Evolutionary conservation across 1,140 invertebrate species (phyloP).

Genomic region (Mycetomoellerius zeteki): DNA sequence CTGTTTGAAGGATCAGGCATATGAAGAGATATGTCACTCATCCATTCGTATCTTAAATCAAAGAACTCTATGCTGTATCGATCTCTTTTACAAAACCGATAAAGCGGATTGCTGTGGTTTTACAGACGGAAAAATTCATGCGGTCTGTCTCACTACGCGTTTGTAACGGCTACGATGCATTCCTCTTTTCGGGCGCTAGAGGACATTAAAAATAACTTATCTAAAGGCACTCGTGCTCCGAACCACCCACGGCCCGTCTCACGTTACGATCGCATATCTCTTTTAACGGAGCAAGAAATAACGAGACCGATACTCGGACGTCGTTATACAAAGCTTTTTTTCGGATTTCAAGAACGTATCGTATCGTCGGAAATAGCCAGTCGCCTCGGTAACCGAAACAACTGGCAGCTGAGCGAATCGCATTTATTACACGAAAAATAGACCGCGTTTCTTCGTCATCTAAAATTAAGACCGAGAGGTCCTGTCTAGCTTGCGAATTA

Average conservation of each 20-base stretch:
- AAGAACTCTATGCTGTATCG: neutral
- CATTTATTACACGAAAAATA: constrained; percentile 68
- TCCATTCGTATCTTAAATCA: neutral
- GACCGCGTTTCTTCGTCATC: constrained; percentile 48
- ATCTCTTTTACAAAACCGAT: neutral
- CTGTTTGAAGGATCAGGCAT: constrained; percentile 6
- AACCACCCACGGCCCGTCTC: constrained; percentile 73
- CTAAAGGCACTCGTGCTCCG: constrained; percentile 61
- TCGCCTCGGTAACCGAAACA: constrained; percentile 26
- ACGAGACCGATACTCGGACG: constrained; percentile 29
- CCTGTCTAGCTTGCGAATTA: constrained; percentile 31
- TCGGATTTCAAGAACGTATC: constrained; percentile 56
- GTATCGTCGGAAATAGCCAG: constrained; percentile 69
- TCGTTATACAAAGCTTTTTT: constrained; percentile 44
- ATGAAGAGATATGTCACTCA: constrained; percentile 30
- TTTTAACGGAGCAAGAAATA: constrained; percentile 63
- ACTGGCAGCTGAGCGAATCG: constrained; percentile 47
- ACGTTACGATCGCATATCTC: constrained; percentile 74
- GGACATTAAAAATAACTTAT: constrained; percentile 76
- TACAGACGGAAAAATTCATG: neutral
- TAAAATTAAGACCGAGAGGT: constrained; percentile 49
- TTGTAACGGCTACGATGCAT: constrained; percentile 55
- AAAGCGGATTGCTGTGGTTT: neutral
- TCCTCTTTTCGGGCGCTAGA: constrained; percentile 60
- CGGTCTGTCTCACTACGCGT: constrained; percentile 40